A percentile compares a stretch with the other conserved stretches of the same genome.
phyloP scores from a whole-genome alignment of 2,113 vertebrate genomes.

The Dunckerocampus dactyliophorus region DNA sequence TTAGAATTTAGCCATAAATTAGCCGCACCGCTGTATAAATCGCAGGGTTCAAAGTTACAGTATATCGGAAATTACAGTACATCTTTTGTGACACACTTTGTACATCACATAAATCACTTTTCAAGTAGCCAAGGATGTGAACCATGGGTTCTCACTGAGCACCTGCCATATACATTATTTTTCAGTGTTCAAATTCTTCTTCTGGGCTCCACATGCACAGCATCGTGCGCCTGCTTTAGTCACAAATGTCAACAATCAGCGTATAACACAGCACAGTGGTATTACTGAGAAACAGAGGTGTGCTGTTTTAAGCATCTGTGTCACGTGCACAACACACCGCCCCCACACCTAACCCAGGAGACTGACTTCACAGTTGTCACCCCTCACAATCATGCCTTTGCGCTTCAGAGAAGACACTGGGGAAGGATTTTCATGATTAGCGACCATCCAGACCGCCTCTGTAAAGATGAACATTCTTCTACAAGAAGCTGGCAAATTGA shows the following conservation, averaged over 20 bases:
- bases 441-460: conserved; percentile 2
- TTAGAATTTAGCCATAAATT: no score
- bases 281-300: background rate
- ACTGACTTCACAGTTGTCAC: background rate
- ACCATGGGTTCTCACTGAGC: no score
- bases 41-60: no score
- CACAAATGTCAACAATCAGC: background rate
- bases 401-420: background rate
- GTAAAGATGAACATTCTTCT: background rate
- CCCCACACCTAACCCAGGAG: conserved; percentile 9
- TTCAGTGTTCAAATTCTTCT: no score
- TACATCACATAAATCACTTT: no score
- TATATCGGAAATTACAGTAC: no score
- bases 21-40: no score
- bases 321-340: background rate
- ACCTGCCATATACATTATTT: no score
- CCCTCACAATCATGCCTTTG: background rate
- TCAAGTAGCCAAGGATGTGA: no score
- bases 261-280: background rate
- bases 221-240: background rate
- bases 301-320: conserved; percentile 1
- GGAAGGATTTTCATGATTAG: conserved; percentile 25
- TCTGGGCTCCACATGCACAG: background rate
- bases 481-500: conserved; percentile 18
- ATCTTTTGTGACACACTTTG: no score